Evolutionary conservation across 2,888 invertebrate species (phyloP), one percentile per base, ranked within the genome.

Genomic region (Lamproptera curius): DNA sequence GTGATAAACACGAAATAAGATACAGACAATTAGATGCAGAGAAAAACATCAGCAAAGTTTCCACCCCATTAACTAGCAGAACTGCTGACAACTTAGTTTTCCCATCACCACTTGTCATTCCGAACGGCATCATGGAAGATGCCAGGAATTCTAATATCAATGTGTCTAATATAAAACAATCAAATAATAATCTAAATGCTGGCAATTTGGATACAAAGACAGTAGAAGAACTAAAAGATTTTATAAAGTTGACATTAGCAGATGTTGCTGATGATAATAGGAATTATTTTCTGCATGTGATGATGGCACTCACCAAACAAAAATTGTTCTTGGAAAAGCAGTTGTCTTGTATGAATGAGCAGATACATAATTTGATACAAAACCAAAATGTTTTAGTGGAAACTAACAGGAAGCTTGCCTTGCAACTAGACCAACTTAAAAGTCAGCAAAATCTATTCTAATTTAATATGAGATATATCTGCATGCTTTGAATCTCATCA

Each of bases 251-350:
- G 23, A 68, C 70, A 31, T 50, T 86, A 33, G 65, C 76, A 1
- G 85, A 88, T 66, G 73, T 83, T 1, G 71, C 82, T 1, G 81
- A 82, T 57, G 81, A 85, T 46, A 86, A 79, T 50, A 70, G 77
- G 44, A 82, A 83, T 56, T 81, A 82, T 62, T 87, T 82, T 53
- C 70, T 86, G 0, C 79, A 81, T 46, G 73, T 85, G n/a, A 86
- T 85, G 79, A 82, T 88, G 82, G 80, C 78, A 17, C 63, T 88
- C 13, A 87, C 87, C 1, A 88, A 88, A 58, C 86, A 87, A 51
- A 82, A 85, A 51, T 53, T 88, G 50, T 86, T 72, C 65, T 65
- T 88, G 39, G 86, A 88, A 51, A 87, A 87, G 48, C 80, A 87
- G 49, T 57, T 88, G 17, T 43, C 63, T 2, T 62, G 56, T 1